A percentile compares a stretch with the other conserved stretches of the same genome.
phyloP scores from a whole-genome alignment of 2,797 vertebrate genomes.

The Moxostoma hubbsi region DNA sequence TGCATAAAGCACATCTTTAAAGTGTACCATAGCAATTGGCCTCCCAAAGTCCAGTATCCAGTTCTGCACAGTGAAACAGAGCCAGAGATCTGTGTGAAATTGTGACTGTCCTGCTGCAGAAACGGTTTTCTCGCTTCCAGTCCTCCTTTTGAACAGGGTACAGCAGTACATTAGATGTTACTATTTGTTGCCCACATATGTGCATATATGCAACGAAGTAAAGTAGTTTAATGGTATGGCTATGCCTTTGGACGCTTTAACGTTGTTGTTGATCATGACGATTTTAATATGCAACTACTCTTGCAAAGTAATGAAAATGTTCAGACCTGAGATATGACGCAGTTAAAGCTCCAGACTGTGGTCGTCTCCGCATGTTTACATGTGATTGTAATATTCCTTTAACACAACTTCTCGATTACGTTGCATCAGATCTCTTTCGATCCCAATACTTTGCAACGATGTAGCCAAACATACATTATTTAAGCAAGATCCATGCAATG shows the following conservation, averaged over 20 bases:
- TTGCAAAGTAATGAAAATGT: not conserved
- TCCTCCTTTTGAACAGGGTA: constrained; percentile 8
- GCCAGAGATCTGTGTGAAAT: constrained; percentile 93
- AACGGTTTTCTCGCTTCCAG: constrained; percentile 32
- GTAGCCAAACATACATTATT: not conserved
- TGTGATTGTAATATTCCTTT: not conserved
- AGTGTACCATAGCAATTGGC: constrained; percentile 90
- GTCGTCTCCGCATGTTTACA: constrained; percentile 36
- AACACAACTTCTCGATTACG: not conserved
- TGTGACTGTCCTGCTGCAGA: constrained; percentile 46
- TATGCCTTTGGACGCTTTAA: no score
- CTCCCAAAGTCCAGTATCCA: constrained; percentile 98
- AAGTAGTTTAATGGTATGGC: not conserved
- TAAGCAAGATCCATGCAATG: not conserved
- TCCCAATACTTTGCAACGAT: not conserved
- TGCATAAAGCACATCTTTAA: not conserved
- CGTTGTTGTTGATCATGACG: not conserved
- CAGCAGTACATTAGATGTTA: not conserved
- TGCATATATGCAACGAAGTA: not conserved
- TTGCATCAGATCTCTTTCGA: not conserved
- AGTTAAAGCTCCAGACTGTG: constrained; percentile 6
- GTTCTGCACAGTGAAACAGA: constrained; percentile 94
- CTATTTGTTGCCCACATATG: not conserved
- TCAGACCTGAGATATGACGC: constrained; percentile 18
- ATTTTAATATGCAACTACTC: not conserved